These are phyloP conservation scores for Odontamblyopus lacepedii DNA, from an alignment of 2,797 vertebrate genomes.

Conservation along the genomic window DNA sequence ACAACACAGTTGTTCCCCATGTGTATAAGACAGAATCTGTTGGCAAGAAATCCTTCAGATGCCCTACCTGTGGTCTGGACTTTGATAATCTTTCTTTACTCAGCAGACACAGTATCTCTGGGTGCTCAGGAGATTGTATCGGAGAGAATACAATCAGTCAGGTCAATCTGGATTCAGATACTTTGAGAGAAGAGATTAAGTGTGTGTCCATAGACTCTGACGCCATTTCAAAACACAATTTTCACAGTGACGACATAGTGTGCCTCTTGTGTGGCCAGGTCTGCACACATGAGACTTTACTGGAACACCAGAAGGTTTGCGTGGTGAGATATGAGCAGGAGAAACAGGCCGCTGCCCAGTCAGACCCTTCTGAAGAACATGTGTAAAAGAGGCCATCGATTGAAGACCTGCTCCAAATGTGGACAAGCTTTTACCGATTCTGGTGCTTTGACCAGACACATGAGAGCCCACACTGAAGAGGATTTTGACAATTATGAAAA, in stretches of 20 bases:
- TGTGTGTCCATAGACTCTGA: background rate
- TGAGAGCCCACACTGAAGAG: constrained; percentile 19
- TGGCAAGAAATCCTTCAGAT: constrained; percentile 20
- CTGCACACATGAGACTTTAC: constrained; percentile 23
- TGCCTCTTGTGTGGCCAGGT: constrained; percentile 24
- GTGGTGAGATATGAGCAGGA: constrained; percentile 14
- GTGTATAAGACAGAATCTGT: constrained; percentile 3
- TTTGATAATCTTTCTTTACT: constrained; percentile 24
- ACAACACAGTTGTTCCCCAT: constrained; percentile 4
- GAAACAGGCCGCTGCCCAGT: background rate
- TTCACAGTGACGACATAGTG: constrained; percentile 11
- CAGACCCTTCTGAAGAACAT: constrained; percentile 1
- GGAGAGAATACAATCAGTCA: constrained; percentile 7
- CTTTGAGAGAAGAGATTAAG: constrained; percentile 7
- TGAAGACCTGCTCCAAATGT: constrained; percentile 31
- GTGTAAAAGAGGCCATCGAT: constrained; percentile 24
- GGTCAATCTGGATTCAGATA: constrained; percentile 6
- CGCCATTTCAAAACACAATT: background rate
- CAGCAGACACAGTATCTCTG: constrained; percentile 16
- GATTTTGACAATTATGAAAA: constrained; percentile 33
- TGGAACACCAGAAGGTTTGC: constrained; percentile 41
- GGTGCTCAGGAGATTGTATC: background rate
- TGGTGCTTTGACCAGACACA: constrained; percentile 32
- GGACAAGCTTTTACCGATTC: constrained; percentile 22
- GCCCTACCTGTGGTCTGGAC: constrained; percentile 19